Conservation (phyloP, 2,797 vertebrate species). For the Syngnathus acus region DNA sequence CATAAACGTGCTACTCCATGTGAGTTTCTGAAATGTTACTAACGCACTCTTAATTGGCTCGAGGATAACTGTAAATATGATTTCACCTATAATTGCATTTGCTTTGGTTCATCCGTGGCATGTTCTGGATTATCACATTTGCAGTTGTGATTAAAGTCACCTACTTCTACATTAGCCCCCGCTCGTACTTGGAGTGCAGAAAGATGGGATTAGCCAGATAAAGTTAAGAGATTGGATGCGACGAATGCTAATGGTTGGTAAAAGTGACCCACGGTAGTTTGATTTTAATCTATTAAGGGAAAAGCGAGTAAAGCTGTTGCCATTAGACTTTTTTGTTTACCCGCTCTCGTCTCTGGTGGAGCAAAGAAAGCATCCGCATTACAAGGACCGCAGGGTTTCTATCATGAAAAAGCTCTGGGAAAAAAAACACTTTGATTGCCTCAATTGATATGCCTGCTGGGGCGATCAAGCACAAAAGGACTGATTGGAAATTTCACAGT, state of each 20-base stretch:
- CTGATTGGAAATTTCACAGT: conserved; percentile 55
- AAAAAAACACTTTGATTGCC: conserved; percentile 37
- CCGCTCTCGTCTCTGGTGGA: conserved; percentile 15
- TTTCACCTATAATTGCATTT: conserved; percentile 45
- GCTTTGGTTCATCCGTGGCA: conserved; percentile 32
- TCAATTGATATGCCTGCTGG: conserved; percentile 48
- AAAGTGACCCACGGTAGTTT: neutral
- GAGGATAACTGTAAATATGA: conserved; percentile 47
- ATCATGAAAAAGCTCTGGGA: conserved; percentile 20
- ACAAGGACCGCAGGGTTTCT: conserved; percentile 22
- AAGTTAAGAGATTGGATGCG: conserved; percentile 7
- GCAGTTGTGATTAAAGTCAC: conserved; percentile 36
- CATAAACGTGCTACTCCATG: conserved; percentile 26
- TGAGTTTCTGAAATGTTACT: conserved; percentile 21
- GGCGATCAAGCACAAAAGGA: conserved; percentile 45
- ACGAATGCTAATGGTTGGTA: neutral
- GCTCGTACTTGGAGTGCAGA: conserved; percentile 1
- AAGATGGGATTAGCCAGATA: neutral
- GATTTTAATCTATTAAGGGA: conserved; percentile 2
- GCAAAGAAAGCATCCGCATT: conserved; percentile 25
- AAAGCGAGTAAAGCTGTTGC: conserved; percentile 8
- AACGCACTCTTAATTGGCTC: conserved; percentile 41
- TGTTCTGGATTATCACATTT: conserved; percentile 43
- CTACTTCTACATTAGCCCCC: neutral
- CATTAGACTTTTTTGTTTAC: conserved; percentile 20